These are phyloP conservation scores for Andricus quercusramuli DNA, from an alignment of 2,888 invertebrate species.

Conservation along the genomic window DNA sequence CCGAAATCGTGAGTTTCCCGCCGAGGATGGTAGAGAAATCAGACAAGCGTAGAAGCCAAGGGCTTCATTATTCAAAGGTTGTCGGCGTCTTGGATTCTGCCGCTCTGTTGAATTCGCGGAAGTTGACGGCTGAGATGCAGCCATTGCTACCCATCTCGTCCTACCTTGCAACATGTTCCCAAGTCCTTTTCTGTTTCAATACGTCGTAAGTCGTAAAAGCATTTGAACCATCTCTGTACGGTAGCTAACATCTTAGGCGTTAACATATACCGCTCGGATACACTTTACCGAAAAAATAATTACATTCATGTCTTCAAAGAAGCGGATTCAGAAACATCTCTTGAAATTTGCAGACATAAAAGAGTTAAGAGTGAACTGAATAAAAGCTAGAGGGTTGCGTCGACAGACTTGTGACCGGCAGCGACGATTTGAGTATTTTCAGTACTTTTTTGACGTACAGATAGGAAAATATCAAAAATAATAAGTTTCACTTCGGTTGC, in stretches of 20 bases:
- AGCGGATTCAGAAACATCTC: background rate
- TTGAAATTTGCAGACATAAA: background rate
- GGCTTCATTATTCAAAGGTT: constrained; percentile 77
- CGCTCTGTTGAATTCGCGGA: constrained; percentile 70
- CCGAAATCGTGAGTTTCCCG: constrained; percentile 33
- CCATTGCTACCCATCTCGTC: constrained; percentile 60
- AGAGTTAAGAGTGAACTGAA: too few species aligned
- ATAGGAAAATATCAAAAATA: too few species aligned
- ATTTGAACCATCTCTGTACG: constrained; percentile 32
- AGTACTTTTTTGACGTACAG: too few species aligned
- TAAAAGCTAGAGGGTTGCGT: too few species aligned
- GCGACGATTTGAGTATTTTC: too few species aligned
- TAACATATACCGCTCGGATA: background rate
- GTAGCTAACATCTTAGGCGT: background rate
- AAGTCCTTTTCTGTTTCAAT: constrained; percentile 38
- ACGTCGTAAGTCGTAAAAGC: constrained; percentile 27
- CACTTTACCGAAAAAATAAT: background rate
- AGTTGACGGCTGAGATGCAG: constrained; percentile 71
- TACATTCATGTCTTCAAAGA: background rate
- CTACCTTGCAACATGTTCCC: constrained; percentile 36
- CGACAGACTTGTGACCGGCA: too few species aligned
- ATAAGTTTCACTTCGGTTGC: too few species aligned
- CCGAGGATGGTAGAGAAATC: constrained; percentile 55
- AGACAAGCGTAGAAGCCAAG: constrained; percentile 69
- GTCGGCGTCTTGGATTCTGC: constrained; percentile 73